Evolutionary conservation across 2,797 vertebrate genomes (phyloP), one percentile per base, ranked within the genome.

Genomic region (Melanogrammus aeglefinus): DNA sequence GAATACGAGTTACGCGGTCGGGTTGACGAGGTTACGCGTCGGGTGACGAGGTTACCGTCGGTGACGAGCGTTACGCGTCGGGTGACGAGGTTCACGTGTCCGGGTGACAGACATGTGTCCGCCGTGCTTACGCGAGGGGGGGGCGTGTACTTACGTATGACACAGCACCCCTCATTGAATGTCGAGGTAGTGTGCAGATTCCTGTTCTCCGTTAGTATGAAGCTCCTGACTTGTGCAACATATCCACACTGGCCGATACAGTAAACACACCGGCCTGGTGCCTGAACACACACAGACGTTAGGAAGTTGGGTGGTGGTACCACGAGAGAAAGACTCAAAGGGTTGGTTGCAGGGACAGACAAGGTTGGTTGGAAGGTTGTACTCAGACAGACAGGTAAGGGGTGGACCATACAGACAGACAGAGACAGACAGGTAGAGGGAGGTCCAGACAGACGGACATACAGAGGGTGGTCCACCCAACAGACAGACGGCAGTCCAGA

Each of bases 121-220:
- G n/a, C n/a, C n/a, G n/a, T n/a, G n/a, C n/a, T n/a, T n/a, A n/a
- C n/a, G n/a, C n/a, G n/a, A n/a, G n/a, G n/a, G n/a, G 31, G 31
- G 31, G 31, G 41, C 10, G 2, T n/a, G 24, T 44, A 96, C 97
- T 96, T 85, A 99, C 98, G 90, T 24, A 99, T 98, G 97, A 0
- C 0, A 95, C 91, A 0, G 95, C 95, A 0, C 95, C 97, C 82
- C 97, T 39, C 98, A 97, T 0, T 93, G 94, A 0, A 94, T 89
- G 0, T 91, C 93, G 0, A 99, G 93, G 88, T 97, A 99, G n/a
- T n/a, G 82, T 99, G 98, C 76, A 99, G 92, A 0, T 94, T 97
- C n/a, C 86, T 99, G 98, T 80, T 99, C 96, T 6, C 98, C 98
- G 0, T n/a, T 99, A 99, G 83, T 99, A 99, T 0, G 97, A 99